These are phyloP conservation scores for Holothuria scabra DNA, from an alignment of 53 echinoderm and acorn worm genomes.

Conservation along the genomic window DNA sequence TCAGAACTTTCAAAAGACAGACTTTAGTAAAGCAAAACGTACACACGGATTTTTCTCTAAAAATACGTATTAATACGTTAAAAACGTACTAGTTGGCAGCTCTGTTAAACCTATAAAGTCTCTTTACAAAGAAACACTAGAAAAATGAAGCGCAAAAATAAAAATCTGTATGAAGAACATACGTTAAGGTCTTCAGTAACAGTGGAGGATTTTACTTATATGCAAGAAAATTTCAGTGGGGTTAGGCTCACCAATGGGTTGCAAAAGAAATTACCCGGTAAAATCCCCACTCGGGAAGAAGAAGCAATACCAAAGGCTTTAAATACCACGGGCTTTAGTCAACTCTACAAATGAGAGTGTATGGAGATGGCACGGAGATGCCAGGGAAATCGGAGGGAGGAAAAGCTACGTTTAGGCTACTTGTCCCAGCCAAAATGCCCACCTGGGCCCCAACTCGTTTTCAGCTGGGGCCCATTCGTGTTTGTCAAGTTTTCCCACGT, in stretches of 20 bases:
- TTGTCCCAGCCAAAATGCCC: too few species aligned
- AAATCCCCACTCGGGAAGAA: conserved; percentile 43
- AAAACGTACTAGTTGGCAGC: too few species aligned
- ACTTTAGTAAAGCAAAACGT: too few species aligned
- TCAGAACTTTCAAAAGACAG: too few species aligned
- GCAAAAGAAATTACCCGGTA: conserved; percentile 51
- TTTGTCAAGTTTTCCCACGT: too few species aligned
- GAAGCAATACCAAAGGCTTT: conserved; percentile 19
- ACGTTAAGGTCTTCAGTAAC: background rate
- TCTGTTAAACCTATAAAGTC: too few species aligned
- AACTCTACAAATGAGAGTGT: conserved; percentile 26
- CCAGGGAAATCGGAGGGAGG: conserved; percentile 40
- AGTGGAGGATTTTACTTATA: conserved; percentile 52
- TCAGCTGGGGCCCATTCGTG: too few species aligned
- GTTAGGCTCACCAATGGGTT: conserved; percentile 41
- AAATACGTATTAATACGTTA: too few species aligned
- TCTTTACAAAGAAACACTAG: too few species aligned
- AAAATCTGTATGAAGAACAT: background rate
- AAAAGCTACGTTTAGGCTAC: conserved; percentile 30
- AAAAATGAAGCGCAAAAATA: background rate
- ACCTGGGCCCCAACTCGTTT: too few species aligned
- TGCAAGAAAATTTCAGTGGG: conserved; percentile 63
- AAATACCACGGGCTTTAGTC: conserved; percentile 37
- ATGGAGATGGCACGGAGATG: too few species aligned
- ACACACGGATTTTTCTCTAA: too few species aligned